phyloP scores from a whole-genome alignment of 2,113 vertebrate genomes.

The Triplophysa siluroides region DNA sequence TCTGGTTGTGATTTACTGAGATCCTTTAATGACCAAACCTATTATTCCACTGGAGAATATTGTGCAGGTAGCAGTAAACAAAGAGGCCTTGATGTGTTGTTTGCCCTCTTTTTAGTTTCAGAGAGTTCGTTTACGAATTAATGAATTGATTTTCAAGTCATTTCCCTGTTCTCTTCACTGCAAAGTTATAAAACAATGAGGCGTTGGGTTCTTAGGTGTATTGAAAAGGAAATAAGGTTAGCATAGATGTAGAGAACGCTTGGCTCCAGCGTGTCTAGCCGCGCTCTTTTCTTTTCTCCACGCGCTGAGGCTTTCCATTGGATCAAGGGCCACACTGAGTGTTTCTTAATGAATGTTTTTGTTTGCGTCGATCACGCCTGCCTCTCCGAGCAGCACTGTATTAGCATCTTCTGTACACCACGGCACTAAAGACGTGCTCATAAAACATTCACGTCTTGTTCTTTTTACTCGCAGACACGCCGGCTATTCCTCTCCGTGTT shows the following conservation, averaged over 20 bases:
- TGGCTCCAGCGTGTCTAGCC: neutral
- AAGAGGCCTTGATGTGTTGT: neutral
- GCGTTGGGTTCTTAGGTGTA: neutral
- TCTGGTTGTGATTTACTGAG: no score
- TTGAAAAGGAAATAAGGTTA: neutral
- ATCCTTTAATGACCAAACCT: no score
- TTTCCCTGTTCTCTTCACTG: neutral
- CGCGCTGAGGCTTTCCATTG: constrained; percentile 49
- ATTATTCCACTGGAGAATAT: no score
- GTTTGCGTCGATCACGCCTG: constrained; percentile 50
- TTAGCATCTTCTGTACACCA: constrained; percentile 51
- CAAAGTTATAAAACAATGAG: neutral
- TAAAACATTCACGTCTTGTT: constrained; percentile 50
- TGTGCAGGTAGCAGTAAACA: no score
- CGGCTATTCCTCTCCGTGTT: constrained; percentile 20
- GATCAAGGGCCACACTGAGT: constrained; percentile 58
- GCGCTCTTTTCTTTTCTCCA: constrained; percentile 39
- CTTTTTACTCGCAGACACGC: constrained; percentile 37
- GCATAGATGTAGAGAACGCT: neutral
- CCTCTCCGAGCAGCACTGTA: constrained; percentile 51
- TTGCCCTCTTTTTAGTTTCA: neutral
- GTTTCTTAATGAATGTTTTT: constrained; percentile 57
- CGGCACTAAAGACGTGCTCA: constrained; percentile 56
- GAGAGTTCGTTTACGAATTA: neutral
- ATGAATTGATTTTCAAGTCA: neutral